These are phyloP conservation scores for Danionella cerebrum DNA, from an alignment of 2,113 vertebrate species.

Conservation along the genomic window DNA sequence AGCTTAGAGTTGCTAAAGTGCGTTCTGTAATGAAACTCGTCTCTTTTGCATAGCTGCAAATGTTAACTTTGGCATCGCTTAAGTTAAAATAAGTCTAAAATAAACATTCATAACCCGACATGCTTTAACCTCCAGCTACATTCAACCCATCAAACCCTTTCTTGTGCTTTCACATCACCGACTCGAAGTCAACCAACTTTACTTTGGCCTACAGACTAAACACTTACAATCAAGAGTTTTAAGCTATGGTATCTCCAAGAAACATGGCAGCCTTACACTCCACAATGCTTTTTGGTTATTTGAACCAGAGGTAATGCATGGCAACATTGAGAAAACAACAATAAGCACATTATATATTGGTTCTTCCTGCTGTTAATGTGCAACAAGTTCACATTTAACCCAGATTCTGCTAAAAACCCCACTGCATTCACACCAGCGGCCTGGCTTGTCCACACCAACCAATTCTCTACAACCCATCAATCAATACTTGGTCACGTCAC, in stretches of 20 bases:
- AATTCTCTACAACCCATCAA: background rate
- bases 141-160: background rate
- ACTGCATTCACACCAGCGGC: constrained; percentile 3
- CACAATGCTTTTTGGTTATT: too few species aligned
- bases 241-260: too few species aligned
- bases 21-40: background rate
- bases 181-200: too few species aligned
- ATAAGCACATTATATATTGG: too few species aligned
- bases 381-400: too few species aligned
- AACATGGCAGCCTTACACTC: too few species aligned
- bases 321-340: too few species aligned
- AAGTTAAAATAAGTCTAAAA: constrained; percentile 1
- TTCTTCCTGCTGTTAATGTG: too few species aligned
- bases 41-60: constrained; percentile 36
- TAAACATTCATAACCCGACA: background rate
- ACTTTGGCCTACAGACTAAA: too few species aligned
- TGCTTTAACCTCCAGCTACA: background rate
- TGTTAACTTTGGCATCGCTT: constrained; percentile 36
- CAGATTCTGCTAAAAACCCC: background rate
- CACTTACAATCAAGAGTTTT: too few species aligned
- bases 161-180: too few species aligned
- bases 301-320: too few species aligned
- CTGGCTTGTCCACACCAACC: background rate
- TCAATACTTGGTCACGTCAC: background rate
- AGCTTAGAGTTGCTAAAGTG: background rate